Evolutionary conservation across 2,113 vertebrate genomes (phyloP).

Genomic region (Micronisus gabar): DNA sequence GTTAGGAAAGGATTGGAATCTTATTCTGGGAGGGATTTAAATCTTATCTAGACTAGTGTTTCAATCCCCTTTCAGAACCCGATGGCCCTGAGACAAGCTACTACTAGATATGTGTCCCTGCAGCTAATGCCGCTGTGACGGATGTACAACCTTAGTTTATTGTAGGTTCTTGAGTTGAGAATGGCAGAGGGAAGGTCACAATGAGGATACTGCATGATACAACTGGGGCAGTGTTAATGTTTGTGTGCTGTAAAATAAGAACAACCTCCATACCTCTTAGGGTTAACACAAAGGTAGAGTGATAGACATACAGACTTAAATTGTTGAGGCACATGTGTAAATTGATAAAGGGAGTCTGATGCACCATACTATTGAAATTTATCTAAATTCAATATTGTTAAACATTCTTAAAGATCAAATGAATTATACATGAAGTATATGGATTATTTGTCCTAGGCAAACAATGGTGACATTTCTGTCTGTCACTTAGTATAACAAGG

Average conservation of each 20-base stretch:
- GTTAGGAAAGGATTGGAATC: conserved; percentile 5
- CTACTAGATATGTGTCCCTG: background rate
- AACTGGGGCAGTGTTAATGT: background rate
- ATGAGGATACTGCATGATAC: background rate
- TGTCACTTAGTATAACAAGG: conserved; percentile 81
- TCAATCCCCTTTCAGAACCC: background rate
- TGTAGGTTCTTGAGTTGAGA: background rate
- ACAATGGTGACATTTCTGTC: conserved; percentile 81
- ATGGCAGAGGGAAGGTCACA: background rate
- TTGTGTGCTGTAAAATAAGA: background rate
- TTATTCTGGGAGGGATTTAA: conserved; percentile 16
- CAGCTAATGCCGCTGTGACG: background rate
- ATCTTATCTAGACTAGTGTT: background rate
- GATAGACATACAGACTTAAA: conserved; percentile 58
- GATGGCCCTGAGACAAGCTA: background rate
- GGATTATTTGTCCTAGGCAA: conserved; percentile 82
- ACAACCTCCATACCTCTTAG: background rate
- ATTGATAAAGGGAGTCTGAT: conserved; percentile 70
- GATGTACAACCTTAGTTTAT: background rate
- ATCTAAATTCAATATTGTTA: conserved; percentile 81
- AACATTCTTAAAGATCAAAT: conserved; percentile 81
- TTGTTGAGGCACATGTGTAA: conserved; percentile 57
- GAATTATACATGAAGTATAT: conserved; percentile 83
- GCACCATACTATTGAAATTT: conserved; percentile 67
- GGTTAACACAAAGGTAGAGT: conserved; percentile 16